Evolutionary conservation across 1,140 invertebrate species (phyloP).

Genomic region (Drosophila chauvacae): DNA sequence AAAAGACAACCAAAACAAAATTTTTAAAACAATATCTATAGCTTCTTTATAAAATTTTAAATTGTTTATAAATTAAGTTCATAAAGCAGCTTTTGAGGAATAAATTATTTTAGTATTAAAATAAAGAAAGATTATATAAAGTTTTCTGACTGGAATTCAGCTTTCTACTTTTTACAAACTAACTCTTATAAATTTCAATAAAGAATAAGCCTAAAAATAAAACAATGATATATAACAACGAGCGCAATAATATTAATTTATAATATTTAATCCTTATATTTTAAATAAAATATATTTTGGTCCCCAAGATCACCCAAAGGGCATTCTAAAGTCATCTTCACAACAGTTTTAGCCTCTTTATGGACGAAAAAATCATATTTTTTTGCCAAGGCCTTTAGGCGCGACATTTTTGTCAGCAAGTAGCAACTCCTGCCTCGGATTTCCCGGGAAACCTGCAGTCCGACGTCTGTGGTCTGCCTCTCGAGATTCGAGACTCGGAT

Average conservation of each 20-base stretch:
- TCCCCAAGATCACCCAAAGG: neutral
- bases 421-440: constrained; percentile 57
- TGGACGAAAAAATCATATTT: constrained; percentile 33
- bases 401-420: constrained; percentile 70
- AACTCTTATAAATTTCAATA: neutral
- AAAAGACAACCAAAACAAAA: no score
- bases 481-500: constrained; percentile 1
- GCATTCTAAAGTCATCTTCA: constrained; percentile 23
- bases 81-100: neutral
- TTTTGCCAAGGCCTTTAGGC: constrained; percentile 53
- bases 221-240: neutral
- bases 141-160: neutral
- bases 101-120: neutral
- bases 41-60: neutral
- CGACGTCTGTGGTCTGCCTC: constrained; percentile 23
- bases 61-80: neutral
- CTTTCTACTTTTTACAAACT: neutral
- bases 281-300: neutral
- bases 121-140: neutral
- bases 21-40: no score
- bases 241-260: neutral
- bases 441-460: constrained; percentile 62
- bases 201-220: neutral
- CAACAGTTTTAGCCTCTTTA: neutral
- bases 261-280: no score